Percentiles rank a stretch among this genome's conserved stretches.
phyloP scores from a whole-genome alignment of 2,113 vertebrate species.

The Muntiacus reevesi region DNA sequence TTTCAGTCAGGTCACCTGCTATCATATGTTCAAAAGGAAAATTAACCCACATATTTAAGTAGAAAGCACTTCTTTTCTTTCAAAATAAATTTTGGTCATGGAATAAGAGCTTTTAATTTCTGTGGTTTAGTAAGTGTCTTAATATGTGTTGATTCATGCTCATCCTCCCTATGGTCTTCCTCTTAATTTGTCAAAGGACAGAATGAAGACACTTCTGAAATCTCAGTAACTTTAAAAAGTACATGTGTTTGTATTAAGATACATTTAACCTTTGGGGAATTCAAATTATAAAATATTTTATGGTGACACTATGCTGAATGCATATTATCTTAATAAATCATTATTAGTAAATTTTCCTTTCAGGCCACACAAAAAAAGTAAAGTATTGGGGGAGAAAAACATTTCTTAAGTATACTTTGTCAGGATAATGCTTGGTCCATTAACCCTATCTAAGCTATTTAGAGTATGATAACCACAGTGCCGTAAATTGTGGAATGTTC shows the following conservation, averaged over 20 bases:
- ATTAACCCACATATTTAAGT: conserved; percentile 16
- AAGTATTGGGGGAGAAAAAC: not conserved
- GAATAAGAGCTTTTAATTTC: not conserved
- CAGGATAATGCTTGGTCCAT: not conserved
- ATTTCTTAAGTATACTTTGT: not conserved
- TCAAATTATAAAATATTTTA: not conserved
- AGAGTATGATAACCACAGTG: not conserved
- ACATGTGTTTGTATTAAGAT: not conserved
- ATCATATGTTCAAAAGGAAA: not conserved
- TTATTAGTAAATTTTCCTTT: conserved; percentile 6
- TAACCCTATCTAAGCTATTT: not conserved
- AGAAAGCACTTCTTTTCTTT: conserved; percentile 17
- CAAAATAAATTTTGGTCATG: conserved; percentile 44
- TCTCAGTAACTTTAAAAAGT: conserved; percentile 6
- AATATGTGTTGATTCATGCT: not conserved
- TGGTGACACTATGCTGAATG: not conserved
- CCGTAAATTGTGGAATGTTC: not conserved
- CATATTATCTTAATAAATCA: not conserved
- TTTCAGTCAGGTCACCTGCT: not conserved
- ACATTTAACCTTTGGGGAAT: not conserved
- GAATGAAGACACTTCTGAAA: conserved; percentile 19
- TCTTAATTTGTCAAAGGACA: conserved; percentile 9
- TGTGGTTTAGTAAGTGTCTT: not conserved
- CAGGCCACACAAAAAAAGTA: not conserved
- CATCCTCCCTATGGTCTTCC: not conserved